Evolutionary conservation across 2,888 invertebrate species (phyloP), one percentile per base, ranked within the genome.

Genomic region (Cybosia mesomella): DNA sequence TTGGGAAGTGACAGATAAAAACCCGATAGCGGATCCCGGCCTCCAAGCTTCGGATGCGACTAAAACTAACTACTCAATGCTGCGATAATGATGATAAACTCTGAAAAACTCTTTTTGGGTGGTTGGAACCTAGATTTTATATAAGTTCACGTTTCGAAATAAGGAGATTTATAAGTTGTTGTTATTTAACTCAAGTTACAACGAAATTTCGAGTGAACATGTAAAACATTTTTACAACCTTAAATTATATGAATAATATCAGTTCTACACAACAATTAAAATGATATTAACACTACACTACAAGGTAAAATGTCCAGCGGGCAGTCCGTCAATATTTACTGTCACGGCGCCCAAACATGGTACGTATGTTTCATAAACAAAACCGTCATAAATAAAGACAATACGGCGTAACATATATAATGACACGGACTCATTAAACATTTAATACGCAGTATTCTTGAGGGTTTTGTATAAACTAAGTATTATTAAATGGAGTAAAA

Each of bases 221-320:
- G 7, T 21, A 8, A 53, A n/a, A 49, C 15, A 11, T 11, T 32
- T 22, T 49, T 49, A 49, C 54, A 63, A 22, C 62, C 7, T 24
- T n/a, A 57, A 36, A 58, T 57, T 57, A 24, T n/a, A 28, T 28
- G 58, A 43, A 57, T 57, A 64, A 43, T 21, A 39, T 58, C 36
- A 21, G 59, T 58, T 24, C 59, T 22, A n/a, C 32, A 24, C 36
- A 53, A 66, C 58, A 62, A 63, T 66, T 61, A 63, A 61, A 67
- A 67, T 43, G 18, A 62, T 63, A 67, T 67, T 67, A 67, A 28
- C 36, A 21, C 22, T 34, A 15, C 4, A 13, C n/a, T 55, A 62
- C 21, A 67, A 34, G 24, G 39, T 61, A 61, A 66, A 43, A 13
- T 43, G 36, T n/a, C 64, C 13, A 57, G 13, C 36, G 32, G 28